Evolutionary conservation across 2,888 invertebrate species (phyloP).

Genomic region (Taphrorychus bicolor): DNA sequence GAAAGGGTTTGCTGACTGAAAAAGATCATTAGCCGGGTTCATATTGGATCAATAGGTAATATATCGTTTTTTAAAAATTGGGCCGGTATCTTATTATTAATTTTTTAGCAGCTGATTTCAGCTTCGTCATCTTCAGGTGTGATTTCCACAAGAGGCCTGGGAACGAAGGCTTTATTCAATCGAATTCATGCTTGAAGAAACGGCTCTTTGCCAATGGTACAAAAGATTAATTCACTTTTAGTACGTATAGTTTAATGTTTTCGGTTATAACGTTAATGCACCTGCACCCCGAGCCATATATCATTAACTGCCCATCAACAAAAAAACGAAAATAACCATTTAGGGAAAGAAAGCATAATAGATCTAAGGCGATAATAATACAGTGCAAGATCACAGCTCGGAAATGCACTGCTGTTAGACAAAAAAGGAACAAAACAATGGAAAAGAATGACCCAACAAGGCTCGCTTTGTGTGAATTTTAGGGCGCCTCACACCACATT

Average conservation of each 20-base stretch:
- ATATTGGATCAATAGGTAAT: constrained; percentile 20
- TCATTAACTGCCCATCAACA: constrained; percentile 26
- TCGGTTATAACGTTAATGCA: constrained; percentile 16
- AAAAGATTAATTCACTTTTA: too few species aligned
- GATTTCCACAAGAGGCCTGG: background rate
- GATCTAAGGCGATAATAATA: constrained; percentile 35
- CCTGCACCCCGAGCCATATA: constrained; percentile 15
- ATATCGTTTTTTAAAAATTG: constrained; percentile 29
- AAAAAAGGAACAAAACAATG: constrained; percentile 4
- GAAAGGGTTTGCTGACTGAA: constrained; percentile 26
- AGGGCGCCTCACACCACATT: background rate
- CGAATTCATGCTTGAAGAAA: background rate
- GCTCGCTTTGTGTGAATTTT: constrained; percentile 4
- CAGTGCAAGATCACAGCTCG: constrained; percentile 13
- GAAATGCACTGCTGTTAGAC: constrained; percentile 14
- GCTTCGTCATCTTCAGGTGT: constrained; percentile 34
- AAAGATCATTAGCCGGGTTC: constrained; percentile 30
- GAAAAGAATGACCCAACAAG: background rate
- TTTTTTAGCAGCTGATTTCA: constrained; percentile 7
- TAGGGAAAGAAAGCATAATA: constrained; percentile 13
- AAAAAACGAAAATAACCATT: constrained; percentile 27
- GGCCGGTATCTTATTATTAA: constrained; percentile 20
- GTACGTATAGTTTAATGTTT: too few species aligned
- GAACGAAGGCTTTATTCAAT: background rate
- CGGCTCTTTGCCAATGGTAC: too few species aligned